Base-by-base conservation (phyloP, 2,888 invertebrate species). In the Megalurothrips usitatus region DNA sequence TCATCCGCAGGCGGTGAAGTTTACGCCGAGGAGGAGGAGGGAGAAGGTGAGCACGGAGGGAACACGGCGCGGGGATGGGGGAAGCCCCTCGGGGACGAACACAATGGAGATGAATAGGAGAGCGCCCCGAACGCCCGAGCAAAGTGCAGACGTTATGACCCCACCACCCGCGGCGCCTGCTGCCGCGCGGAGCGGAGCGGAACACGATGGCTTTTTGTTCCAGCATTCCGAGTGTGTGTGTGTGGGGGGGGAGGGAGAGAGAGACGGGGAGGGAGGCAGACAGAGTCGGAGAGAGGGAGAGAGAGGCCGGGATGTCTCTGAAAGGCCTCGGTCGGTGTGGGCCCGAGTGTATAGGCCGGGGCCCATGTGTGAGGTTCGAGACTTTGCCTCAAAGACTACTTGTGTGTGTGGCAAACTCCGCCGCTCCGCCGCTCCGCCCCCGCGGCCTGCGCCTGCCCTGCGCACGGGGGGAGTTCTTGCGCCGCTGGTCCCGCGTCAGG, bases 171-270 rank as follows among this genome's bases (percentile, higher is more conserved):
- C 23, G 68, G n/a, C 68, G 23, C 68, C 11, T 23, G 10, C 63
- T n/a, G 68, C 68, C 68, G 23, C 68, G 68, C 68, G 1, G 23
- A 10, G 68, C 68, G 11, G 68, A 23, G 68, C 11, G 23, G 68
- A 75, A 75, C 68, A 75, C 26, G 68, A 75, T 75, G 68, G 68
- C 68, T 75, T 75, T 75, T 75, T 75, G 68, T 75, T 75, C 68
- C 26, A 26, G 68, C 68, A 68, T 68, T 68, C 23, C 23, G 68
- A 12, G 52, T 14, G 52, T 14, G 52, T 8, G 52, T 52, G 52
- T 14, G 8, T 17, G 52, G 52, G 4, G 9, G 2, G 2, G 58
- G 58, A 14, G 58, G 14, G 58, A 14, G 58, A 4, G 58, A 6
- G 58, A 58, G 58, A n/a, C 49, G 14, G 52, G 10, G 12, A 52